Conservation (phyloP, 2,888 invertebrate genomes). For the Noctua pronuba region DNA sequence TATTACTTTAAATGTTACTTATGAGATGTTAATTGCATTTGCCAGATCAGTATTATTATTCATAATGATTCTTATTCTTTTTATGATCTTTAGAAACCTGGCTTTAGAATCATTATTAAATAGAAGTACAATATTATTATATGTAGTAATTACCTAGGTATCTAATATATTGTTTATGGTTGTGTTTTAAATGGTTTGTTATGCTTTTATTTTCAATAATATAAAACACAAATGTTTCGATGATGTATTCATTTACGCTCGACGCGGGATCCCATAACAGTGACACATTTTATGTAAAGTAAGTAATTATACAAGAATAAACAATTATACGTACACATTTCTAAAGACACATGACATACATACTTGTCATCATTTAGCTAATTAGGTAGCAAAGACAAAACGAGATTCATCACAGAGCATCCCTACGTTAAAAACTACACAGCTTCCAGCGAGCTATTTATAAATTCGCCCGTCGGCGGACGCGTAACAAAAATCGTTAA, state of each 20-base stretch:
- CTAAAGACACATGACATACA: neutral
- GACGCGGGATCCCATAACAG: neutral
- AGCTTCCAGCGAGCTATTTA: conserved; percentile 32
- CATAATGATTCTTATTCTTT: neutral
- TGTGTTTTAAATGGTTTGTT: neutral
- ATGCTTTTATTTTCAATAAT: conserved; percentile 25
- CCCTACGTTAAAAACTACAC: conserved; percentile 24
- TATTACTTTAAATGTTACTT: no score
- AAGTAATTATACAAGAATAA: neutral
- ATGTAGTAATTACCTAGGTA: neutral
- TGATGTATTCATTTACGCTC: conserved; percentile 20
- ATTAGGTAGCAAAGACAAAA: neutral
- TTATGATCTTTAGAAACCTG: neutral
- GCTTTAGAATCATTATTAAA: neutral
- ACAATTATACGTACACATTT: neutral
- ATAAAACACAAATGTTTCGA: conserved; percentile 14
- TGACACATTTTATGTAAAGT: neutral
- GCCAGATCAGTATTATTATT: neutral
- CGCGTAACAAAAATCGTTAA: conserved; percentile 63
- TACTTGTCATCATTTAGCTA: neutral
- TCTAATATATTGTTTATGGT: conserved; percentile 3
- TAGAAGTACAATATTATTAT: conserved; percentile 17
- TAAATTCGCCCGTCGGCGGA: conserved; percentile 34
- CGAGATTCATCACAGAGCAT: neutral
- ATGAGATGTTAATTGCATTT: neutral